A percentile compares a stretch with the other conserved stretches of the same genome.
phyloP scores from a whole-genome alignment of 1,140 invertebrate species.

The Stegodyphus mimosarum region DNA sequence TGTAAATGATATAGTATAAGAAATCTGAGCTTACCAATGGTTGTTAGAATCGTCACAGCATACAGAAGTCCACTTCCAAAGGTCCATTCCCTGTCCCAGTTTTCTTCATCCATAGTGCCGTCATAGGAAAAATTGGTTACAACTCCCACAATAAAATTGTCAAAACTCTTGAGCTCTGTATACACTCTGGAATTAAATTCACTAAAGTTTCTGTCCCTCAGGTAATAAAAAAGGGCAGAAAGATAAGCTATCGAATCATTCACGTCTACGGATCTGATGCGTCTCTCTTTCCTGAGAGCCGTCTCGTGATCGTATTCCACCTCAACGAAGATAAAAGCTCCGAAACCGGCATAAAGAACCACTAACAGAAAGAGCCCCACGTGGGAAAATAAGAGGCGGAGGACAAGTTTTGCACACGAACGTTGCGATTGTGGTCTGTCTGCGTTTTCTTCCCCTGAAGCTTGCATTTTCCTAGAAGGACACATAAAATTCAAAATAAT shows the following conservation, averaged over 20 bases:
- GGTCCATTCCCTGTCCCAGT: conserved; percentile 64
- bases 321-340: conserved; percentile 63
- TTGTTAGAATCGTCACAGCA: conserved; percentile 65
- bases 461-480: too few relatives aligned
- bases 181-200: conserved; percentile 59
- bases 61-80: conserved; percentile 64
- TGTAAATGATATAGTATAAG: too few relatives aligned
- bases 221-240: conserved; percentile 63
- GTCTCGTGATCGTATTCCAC: conserved; percentile 60
- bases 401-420: conserved; percentile 54
- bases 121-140: conserved; percentile 63
- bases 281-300: conserved; percentile 36
- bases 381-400: conserved; percentile 64
- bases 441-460: background rate
- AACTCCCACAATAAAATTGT: conserved; percentile 63
- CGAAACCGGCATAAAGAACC: conserved; percentile 60
- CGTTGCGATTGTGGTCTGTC: conserved; percentile 4
- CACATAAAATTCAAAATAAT: too few relatives aligned
- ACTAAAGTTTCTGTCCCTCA: conserved; percentile 52
- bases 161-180: conserved; percentile 61
- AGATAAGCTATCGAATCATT: conserved; percentile 64
- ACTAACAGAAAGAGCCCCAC: conserved; percentile 65
- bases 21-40: conserved; percentile 63
- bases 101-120: conserved; percentile 59
- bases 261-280: conserved; percentile 58